Percentiles rank a stretch among this genome's conserved stretches.
Evolutionary conservation across 2,113 vertebrate genomes (phyloP).

Genomic region (Cryptomyrus ogoouensis): DNA sequence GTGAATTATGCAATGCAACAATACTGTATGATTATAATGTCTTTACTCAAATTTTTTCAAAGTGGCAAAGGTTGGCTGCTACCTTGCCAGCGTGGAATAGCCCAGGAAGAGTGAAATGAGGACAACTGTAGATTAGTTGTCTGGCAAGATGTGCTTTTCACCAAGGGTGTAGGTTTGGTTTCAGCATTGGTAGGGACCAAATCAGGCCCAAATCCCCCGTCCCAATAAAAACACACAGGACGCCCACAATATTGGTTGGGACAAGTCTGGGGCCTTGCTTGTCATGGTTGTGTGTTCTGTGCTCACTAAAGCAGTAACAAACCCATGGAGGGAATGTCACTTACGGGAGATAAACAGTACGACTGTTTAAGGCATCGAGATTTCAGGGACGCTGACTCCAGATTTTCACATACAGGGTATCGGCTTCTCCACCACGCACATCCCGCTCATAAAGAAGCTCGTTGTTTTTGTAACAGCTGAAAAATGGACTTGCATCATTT

Average conservation of each 20-base stretch:
- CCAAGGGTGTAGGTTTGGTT: neutral
- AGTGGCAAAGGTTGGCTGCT: neutral
- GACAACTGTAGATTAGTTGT: neutral
- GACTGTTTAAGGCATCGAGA: conserved; percentile 30
- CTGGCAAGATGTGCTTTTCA: neutral
- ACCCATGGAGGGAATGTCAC: neutral
- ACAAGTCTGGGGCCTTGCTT: neutral
- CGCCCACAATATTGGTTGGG: neutral
- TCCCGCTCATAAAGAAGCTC: neutral
- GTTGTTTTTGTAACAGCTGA: neutral
- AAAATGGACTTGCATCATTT: neutral
- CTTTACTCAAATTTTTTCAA: neutral
- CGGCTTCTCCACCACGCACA: neutral
- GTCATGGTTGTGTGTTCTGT: neutral
- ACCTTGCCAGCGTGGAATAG: neutral
- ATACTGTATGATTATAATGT: neutral
- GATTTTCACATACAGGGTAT: neutral
- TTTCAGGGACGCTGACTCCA: conserved; percentile 6
- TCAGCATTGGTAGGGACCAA: neutral
- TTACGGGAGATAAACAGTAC: neutral
- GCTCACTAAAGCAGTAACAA: neutral
- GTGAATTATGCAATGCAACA: neutral
- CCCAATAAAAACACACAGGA: neutral
- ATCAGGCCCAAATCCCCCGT: neutral
- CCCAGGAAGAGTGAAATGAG: neutral